phyloP scores from a whole-genome alignment of 2,113 vertebrate genomes.

The Capreolus pygargus region DNA sequence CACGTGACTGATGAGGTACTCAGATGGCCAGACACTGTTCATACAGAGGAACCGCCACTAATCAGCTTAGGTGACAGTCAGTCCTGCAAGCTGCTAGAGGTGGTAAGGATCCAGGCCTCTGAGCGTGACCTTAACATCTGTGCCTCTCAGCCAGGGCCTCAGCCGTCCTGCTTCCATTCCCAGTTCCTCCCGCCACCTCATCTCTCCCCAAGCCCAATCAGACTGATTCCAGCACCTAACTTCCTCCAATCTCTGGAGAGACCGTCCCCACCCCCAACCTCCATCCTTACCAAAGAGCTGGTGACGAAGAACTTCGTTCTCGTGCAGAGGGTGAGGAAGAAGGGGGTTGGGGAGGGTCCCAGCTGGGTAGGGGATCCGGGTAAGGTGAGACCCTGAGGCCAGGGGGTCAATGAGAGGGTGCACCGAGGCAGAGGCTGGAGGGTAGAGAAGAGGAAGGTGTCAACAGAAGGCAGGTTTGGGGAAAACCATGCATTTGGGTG shows the following conservation, averaged over 20 bases:
- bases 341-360: conserved; percentile 94
- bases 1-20: not conserved
- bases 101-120: not conserved
- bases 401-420: conserved; percentile 98
- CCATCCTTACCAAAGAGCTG: conserved; percentile 95
- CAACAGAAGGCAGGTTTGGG: not conserved
- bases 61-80: not conserved
- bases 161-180: accelerated
- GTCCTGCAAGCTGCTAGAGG: not conserved
- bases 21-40: not conserved
- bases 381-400: conserved; percentile 95
- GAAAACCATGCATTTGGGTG: not conserved
- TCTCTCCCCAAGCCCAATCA: not conserved
- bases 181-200: accelerated
- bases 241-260: not conserved
- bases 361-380: conserved; percentile 96
- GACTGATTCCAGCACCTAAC: not conserved
- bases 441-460: conserved; percentile 51
- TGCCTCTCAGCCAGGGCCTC: not conserved
- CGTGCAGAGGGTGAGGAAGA: conserved; percentile 97
- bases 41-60: not conserved
- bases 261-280: not conserved
- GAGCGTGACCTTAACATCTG: not conserved
- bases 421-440: conserved; percentile 94
- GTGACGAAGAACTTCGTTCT: conserved; percentile 98